Evolutionary conservation across 1,140 invertebrate species (phyloP).

Genomic region (Diorhabda sublineata): DNA sequence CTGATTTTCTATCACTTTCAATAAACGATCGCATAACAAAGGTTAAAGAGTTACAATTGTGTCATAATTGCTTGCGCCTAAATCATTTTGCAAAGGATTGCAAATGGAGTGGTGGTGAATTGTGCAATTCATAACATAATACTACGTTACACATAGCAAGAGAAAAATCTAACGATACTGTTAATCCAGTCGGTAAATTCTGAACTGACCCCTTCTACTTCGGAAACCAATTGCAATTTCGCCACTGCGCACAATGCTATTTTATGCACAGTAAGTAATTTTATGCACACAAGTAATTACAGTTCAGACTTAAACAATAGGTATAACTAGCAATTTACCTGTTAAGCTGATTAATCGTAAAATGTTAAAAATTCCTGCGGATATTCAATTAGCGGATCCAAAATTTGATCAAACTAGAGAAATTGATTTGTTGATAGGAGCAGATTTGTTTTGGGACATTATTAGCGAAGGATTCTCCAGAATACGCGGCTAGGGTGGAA

Average conservation of each 20-base stretch:
- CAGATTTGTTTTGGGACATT: conserved; percentile 12
- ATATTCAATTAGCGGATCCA: conserved; percentile 10
- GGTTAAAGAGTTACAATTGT: not conserved
- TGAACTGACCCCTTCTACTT: not conserved
- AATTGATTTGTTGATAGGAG: conserved; percentile 16
- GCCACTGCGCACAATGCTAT: not conserved
- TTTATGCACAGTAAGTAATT: no score
- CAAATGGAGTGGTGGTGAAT: no score
- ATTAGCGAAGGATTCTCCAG: conserved; percentile 5
- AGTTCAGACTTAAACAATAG: not conserved
- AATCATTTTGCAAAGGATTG: not conserved
- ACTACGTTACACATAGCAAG: no score
- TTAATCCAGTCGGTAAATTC: no score
- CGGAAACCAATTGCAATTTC: conserved; percentile 1
- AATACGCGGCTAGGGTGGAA: conserved; percentile 11
- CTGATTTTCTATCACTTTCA: not conserved
- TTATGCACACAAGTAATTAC: no score
- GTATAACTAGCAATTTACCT: conserved; percentile 9
- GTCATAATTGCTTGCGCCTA: not conserved
- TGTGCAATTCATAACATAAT: no score
- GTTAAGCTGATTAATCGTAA: not conserved
- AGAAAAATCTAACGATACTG: no score
- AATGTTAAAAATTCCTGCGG: not conserved
- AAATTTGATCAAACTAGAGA: conserved; percentile 1
- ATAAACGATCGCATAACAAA: not conserved